Conservation (phyloP, 2,113 vertebrate species). For the Cynopterus brachyotis region DNA sequence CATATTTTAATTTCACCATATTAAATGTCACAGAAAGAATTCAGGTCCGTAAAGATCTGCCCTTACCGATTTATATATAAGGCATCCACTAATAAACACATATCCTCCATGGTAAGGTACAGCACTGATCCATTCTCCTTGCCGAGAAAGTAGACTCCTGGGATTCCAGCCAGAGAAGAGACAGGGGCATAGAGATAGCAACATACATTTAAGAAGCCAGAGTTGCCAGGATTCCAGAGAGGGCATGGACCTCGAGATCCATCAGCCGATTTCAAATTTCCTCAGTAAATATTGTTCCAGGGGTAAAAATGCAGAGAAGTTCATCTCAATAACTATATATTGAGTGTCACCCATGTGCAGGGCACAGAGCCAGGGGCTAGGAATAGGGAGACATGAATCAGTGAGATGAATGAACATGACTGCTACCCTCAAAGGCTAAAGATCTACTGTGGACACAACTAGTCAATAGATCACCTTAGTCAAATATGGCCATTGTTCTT, state of each 20-base stretch:
- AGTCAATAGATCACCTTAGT: background rate
- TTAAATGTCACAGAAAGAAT: background rate
- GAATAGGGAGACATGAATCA: background rate
- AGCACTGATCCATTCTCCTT: background rate
- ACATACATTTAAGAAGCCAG: background rate
- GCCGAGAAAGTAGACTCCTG: background rate
- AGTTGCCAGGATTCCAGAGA: background rate
- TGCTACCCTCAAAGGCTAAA: background rate
- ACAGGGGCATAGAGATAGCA: background rate
- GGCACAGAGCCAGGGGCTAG: background rate
- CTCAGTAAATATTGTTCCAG: background rate
- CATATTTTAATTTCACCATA: slow-evolving; percentile 39
- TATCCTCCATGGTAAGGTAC: background rate
- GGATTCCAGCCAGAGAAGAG: slow-evolving; percentile 28
- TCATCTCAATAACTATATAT: background rate
- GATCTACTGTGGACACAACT: background rate
- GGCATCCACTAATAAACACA: background rate
- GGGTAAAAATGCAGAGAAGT: background rate
- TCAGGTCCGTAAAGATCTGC: background rate
- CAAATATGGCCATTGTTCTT: too few species aligned
- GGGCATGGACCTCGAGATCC: background rate
- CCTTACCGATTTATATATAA: background rate
- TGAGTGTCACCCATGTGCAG: background rate
- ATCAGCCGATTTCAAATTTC: slow-evolving; percentile 30
- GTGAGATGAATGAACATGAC: background rate